Conservation (phyloP, 2,797 vertebrate genomes). For the Apodemus agrarius region DNA sequence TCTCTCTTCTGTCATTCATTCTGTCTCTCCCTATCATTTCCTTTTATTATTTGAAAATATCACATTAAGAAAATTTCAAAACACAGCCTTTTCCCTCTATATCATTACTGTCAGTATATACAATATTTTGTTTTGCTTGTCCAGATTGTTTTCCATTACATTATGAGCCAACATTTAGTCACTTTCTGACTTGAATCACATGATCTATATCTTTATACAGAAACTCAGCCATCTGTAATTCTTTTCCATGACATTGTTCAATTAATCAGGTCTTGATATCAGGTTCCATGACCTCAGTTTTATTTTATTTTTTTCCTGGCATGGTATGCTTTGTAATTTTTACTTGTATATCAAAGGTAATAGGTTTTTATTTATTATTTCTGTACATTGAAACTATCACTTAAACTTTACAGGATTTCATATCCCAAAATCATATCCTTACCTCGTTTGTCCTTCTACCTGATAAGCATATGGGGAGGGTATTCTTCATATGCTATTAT, state of each 20-base stretch:
- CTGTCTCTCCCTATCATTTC: neutral
- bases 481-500: neutral
- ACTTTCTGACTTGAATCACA: neutral
- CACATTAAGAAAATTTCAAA: neutral
- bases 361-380: neutral
- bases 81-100: neutral
- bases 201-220: too few species aligned
- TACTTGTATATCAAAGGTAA: neutral
- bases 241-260: neutral
- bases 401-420: neutral
- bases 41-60: neutral
- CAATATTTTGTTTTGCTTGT: neutral
- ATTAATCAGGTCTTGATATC: neutral
- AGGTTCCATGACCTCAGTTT: neutral
- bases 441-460: fast-evolving
- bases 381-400: neutral
- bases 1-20: neutral
- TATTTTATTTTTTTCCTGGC: neutral
- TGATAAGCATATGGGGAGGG: neutral
- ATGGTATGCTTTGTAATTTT: neutral
- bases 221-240: neutral
- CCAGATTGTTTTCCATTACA: neutral
- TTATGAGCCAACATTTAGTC: neutral
- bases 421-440: neutral
- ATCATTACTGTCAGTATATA: neutral